Evolutionary conservation across 2,113 vertebrate species (phyloP).

Genomic region (Tichodroma muraria): DNA sequence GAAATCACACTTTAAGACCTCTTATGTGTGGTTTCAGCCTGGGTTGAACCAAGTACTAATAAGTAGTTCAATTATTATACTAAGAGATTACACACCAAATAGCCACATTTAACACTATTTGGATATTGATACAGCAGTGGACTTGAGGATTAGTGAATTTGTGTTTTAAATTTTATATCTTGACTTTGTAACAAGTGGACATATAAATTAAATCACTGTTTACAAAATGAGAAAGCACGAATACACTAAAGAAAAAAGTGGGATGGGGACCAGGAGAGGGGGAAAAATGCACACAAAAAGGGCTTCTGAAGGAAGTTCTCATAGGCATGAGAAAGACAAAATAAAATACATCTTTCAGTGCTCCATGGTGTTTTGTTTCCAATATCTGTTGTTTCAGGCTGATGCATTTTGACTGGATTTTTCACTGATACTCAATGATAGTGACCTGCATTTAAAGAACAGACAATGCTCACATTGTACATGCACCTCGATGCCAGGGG

Average conservation of each 20-base stretch:
- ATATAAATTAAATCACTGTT: neutral
- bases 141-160: neutral
- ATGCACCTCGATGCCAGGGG: accelerated
- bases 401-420: neutral
- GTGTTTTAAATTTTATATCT: neutral
- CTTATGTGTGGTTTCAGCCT: neutral
- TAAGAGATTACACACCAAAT: neutral
- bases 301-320: neutral
- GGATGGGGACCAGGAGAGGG: neutral
- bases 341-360: neutral
- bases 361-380: neutral
- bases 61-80: neutral
- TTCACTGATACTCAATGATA: accelerated
- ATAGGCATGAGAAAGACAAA: neutral
- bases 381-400: neutral
- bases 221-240: neutral
- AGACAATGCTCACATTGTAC: neutral
- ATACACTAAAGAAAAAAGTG: neutral
- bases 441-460: neutral
- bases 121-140: neutral
- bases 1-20: neutral
- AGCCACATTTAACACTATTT: neutral
- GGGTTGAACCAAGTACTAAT: neutral
- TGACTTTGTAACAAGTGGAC: neutral
- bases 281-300: neutral